Evolutionary conservation across 2,113 vertebrate species (phyloP), one percentile per base, ranked within the genome.

Genomic region (Cochlearius cochlearius): DNA sequence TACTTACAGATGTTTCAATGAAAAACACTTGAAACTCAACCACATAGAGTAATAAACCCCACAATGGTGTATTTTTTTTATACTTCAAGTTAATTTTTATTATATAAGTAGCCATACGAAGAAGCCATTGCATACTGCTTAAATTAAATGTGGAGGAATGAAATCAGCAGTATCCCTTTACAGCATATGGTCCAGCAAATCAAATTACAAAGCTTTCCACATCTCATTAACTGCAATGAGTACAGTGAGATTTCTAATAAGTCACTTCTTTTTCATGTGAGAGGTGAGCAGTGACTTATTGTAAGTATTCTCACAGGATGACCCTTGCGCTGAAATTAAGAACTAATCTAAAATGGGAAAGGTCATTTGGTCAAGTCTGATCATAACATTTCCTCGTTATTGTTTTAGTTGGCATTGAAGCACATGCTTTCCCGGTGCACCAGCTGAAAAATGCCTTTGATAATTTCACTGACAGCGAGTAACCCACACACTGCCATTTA

Each of bases 1-100:
- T 98, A 98, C 98, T 99, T 99, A 98, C 99, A 99, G 99, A 99
- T 99, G 99, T 99, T 99, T 98, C 98, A 97, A 98, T 98, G 98
- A 97, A 98, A 98, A 97, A 97, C 97, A 97, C 97, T 98, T 98
- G 97, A 98, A 98, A 98, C 98, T 98, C 98, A 99, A 99, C 99
- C 99, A 98, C 99, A 98, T 96, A 98, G 97, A 98, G 98, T 98
- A 99, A 99, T 99, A 99, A 98, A 98, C 98, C 97, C 98, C 98
- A 98, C 99, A 98, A 98, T 98, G 98, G 98, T 98, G 98, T 98
- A 98, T 87, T 97, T 97, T 97, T 98, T 98, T 98, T 98, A 98
- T 98, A 97, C 98, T 98, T 95, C 94, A 96, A 98, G 98, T 98
- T 99, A 99, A 99, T 99, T 99, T 99, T 99, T 98, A 98, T 98